Evolutionary conservation across 2,797 vertebrate genomes (phyloP).

Genomic region (Tolypeutes matacus): DNA sequence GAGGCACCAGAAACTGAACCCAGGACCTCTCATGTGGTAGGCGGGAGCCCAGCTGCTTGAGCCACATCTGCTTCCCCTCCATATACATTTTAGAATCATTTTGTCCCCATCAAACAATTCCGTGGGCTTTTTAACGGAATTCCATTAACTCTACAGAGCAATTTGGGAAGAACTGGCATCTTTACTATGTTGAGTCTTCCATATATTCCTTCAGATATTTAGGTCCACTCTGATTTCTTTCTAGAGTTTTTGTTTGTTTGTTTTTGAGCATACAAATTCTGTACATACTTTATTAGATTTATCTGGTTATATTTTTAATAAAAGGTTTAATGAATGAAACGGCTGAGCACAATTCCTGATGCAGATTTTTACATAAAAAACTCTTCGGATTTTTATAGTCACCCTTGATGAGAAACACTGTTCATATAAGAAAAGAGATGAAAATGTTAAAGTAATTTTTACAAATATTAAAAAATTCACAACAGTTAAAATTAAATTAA

Average conservation of each 20-base stretch:
- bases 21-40: too few relatives aligned
- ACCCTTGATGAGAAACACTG: background rate
- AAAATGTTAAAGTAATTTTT: background rate
- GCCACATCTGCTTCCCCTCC: too few relatives aligned
- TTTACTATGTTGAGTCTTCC: background rate
- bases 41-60: too few relatives aligned
- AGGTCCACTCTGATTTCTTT: background rate
- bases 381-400: background rate
- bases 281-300: background rate
- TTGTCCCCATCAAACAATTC: background rate
- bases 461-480: background rate
- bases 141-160: background rate
- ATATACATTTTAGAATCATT: background rate
- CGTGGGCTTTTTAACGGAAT: background rate
- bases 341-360: background rate
- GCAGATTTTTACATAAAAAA: background rate
- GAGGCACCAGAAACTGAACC: too few relatives aligned
- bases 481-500: background rate
- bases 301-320: background rate
- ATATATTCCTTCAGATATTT: background rate
- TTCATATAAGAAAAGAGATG: background rate
- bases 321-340: background rate
- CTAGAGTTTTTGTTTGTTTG: background rate
- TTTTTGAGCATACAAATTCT: background rate
- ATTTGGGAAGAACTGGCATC: background rate